Evolutionary conservation across 2,797 vertebrate genomes (phyloP).

Genomic region (Momotus momota): DNA sequence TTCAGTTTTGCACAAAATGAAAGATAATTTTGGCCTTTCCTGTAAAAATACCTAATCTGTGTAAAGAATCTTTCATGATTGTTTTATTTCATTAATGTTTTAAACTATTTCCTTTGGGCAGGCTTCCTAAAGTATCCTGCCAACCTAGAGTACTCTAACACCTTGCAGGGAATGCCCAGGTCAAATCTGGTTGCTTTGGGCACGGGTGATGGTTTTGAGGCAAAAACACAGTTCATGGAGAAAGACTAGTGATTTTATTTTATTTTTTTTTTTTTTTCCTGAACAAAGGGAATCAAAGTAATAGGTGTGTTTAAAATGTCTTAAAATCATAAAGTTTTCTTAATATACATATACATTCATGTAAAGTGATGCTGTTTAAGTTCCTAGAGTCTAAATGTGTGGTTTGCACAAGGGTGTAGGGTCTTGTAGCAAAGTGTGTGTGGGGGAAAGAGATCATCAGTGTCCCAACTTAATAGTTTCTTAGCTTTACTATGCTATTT

Average conservation of each 20-base stretch:
- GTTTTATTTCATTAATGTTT: neutral
- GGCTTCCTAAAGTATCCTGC: neutral
- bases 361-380: neutral
- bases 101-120: neutral
- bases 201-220: neutral
- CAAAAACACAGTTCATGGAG: neutral
- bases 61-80: neutral
- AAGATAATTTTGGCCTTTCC: neutral
- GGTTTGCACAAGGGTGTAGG: neutral
- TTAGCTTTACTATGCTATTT: neutral
- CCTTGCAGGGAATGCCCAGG: accelerated
- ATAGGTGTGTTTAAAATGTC: neutral
- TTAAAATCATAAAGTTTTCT: neutral
- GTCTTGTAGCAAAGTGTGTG: neutral
- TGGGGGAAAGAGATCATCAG: neutral
- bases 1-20: neutral
- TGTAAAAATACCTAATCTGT: neutral
- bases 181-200: neutral
- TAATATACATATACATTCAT: accelerated
- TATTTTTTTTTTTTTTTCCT: neutral
- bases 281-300: neutral
- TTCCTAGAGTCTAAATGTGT: neutral
- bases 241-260: neutral
- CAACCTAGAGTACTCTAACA: neutral
- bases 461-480: neutral